Conservation (phyloP, 2,797 vertebrate species). For the Rhabdophis nuchalis region DNA sequence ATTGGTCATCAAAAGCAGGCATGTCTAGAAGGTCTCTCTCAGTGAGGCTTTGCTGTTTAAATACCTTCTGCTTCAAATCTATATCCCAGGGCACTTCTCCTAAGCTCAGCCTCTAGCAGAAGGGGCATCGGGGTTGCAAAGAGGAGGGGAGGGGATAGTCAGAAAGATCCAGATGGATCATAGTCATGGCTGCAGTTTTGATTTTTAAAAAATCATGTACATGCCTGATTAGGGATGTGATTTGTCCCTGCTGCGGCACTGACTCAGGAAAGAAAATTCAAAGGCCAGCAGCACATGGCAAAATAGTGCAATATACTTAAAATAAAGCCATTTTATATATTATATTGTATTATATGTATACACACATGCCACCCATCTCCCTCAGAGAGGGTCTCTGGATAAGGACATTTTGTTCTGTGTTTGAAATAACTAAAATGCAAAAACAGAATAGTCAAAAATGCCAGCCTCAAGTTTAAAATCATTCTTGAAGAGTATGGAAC, state of each 20-base stretch:
- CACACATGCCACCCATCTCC: not conserved
- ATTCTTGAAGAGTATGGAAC: not conserved
- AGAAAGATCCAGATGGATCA: not conserved
- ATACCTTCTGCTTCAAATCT: not conserved
- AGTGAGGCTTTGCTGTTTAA: not conserved
- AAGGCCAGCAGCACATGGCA: not conserved
- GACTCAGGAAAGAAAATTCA: not conserved
- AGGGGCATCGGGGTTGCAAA: not conserved
- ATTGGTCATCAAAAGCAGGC: not conserved
- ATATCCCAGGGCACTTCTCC: not conserved
- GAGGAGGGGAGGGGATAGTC: not conserved
- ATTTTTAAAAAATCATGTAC: not conserved
- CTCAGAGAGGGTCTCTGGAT: not conserved
- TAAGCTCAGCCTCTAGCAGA: not conserved
- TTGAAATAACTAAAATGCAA: not conserved
- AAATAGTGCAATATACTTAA: not conserved
- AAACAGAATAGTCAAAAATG: not conserved
- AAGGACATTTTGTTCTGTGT: not conserved
- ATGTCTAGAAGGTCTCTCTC: not conserved
- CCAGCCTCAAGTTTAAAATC: not conserved
- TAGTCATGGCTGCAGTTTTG: not conserved
- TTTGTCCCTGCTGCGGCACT: not conserved
- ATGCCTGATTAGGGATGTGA: not conserved
- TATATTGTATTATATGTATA: too few relatives aligned
- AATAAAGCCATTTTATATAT: too few relatives aligned